phyloP scores from a whole-genome alignment of 2,888 invertebrate species.

The Drosophila pseudotalamancana region DNA sequence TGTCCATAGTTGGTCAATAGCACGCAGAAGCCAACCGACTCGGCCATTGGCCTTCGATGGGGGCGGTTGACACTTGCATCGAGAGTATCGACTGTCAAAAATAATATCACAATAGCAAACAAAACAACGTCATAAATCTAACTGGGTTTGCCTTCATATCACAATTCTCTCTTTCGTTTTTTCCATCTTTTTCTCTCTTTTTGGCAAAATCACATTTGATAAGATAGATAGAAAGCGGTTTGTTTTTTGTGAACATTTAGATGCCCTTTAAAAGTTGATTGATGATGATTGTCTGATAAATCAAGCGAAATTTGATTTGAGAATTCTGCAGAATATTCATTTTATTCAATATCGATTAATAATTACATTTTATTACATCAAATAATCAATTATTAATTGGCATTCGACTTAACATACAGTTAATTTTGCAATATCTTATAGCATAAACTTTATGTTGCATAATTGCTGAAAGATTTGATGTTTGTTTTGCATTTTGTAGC shows the following conservation, averaged over 20 bases:
- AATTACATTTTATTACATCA: too few relatives aligned
- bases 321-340: too few relatives aligned
- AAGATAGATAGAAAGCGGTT: slow-evolving; percentile 38
- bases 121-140: slow-evolving; percentile 51
- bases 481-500: neutral
- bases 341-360: too few relatives aligned
- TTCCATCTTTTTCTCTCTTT: slow-evolving; percentile 10
- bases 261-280: slow-evolving; percentile 32
- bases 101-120: neutral
- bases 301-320: too few relatives aligned
- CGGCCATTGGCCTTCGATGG: slow-evolving; percentile 46
- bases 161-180: slow-evolving; percentile 11
- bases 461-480: neutral
- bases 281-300: slow-evolving; percentile 20
- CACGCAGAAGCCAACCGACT: slow-evolving; percentile 53
- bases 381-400: too few relatives aligned
- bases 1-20: slow-evolving; percentile 47
- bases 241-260: neutral
- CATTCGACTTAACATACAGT: too few relatives aligned
- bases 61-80: slow-evolving; percentile 8
- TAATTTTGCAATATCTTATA: too few relatives aligned
- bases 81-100: neutral
- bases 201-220: slow-evolving; percentile 34
- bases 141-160: slow-evolving; percentile 11
- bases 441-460: neutral